Evolutionary conservation across 2,888 invertebrate species (phyloP).

Genomic region (Quadroppia sp.): DNA sequence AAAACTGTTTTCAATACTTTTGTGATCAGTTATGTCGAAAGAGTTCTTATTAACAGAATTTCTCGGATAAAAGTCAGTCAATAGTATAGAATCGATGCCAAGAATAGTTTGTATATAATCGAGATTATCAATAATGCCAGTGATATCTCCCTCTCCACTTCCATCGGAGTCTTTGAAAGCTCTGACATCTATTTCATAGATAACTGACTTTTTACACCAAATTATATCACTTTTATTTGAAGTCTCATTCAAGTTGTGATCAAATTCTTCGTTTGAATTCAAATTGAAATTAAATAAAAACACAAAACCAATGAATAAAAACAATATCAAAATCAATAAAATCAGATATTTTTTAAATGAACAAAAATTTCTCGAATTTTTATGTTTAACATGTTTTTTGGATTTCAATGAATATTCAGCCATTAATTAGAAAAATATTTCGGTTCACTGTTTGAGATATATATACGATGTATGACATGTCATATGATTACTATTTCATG

Average conservation of each 20-base stretch:
- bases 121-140: background rate
- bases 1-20: background rate
- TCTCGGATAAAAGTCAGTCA: background rate
- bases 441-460: no score
- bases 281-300: background rate
- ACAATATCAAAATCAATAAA: background rate
- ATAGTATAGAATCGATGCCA: background rate
- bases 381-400: no score
- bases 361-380: background rate
- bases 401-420: background rate
- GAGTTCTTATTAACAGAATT: background rate
- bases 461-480: no score
- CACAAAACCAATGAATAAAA: background rate
- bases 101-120: slow-evolving; percentile 1
- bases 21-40: background rate
- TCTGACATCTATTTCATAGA: slow-evolving; percentile 3
- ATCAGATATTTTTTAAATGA: background rate
- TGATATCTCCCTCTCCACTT: background rate
- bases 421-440: no score
- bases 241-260: background rate
- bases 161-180: background rate
- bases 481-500: no score
- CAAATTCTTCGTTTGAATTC: background rate
- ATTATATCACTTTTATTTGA: background rate
- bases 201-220: background rate